Base-by-base conservation (phyloP, 1,140 invertebrate genomes). In the Philopotamus ludificatus region DNA sequence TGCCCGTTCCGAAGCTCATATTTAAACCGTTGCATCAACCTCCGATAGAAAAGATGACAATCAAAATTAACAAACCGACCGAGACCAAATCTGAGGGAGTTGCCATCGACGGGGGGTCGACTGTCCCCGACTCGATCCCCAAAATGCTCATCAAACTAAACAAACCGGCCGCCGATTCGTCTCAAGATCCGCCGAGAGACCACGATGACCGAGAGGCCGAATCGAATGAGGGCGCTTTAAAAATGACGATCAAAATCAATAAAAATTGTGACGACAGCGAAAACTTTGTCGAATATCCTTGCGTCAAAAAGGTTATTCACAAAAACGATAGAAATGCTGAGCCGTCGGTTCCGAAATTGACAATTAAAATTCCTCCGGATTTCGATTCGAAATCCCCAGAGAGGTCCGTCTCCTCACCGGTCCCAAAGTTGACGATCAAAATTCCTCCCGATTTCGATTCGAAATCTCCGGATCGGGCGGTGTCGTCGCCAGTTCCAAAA, bases 121-220 rank as follows among this genome's bases (percentile, higher is more conserved):
- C 3, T 16, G 54, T 73, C 44, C 65, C 70, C 55, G 77, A 78
- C 68, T 28, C 74, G 53, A 72, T 80, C 42, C 79, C 78, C 23
- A 79, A 79, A 73, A 75, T 81, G 41, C 79, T 78, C 18, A 79
- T 81, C 26, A 79, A 77, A 73, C 67, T 79, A 9, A n/a, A n/a
- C n/a, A n/a, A n/a, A n/a, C n/a, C 77, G 78, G 15, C 78, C 79
- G 71, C 75, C 74, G 44, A 54, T 26, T n/a, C 0, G 64, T 60
- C n/a, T n/a, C n/a, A 42, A 16, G 26, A 50, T 47, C 22, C 25
- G 26, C 20, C n/a, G 57, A 59, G 1, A 28, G 28, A 60, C 16
- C 26, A 9, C 55, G 61, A 62, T 44, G 58, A 55, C 45, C 22
- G 18, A 8, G 42, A 45, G 4, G 58, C 61, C 28, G 4, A 7